Evolutionary conservation across 2,888 invertebrate genomes (phyloP), one percentile per base, ranked within the genome.

Genomic region (Xestia c-nigrum): DNA sequence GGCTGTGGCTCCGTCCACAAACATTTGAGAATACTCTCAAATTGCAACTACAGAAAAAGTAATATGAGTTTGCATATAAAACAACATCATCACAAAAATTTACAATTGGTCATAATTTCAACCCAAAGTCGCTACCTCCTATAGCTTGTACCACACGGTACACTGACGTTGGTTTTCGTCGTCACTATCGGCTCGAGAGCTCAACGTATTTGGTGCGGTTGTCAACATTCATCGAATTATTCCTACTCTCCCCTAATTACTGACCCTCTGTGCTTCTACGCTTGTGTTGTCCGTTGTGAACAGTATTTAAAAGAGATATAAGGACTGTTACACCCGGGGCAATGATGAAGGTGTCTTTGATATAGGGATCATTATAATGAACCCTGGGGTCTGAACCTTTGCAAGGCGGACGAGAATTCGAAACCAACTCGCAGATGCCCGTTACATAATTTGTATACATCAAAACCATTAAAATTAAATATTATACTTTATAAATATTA

Each of bases 141-240:
- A 1, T 63, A 6, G 5, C 24, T 81, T 71, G 38, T 0, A 40
- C 64, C 81, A 71, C 5, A 6, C 12, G 1, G 1, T 16, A 12
- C 31, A 19, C 63, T 24, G 46, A 14, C 63, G 69, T 70, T 71
- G 81, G 80, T 78, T 75, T 24, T 70, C 71, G 74, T 75, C 81
- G 72, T 73, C 71, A 50, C 24, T 76, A 72, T 67, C 71, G 76
- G 57, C 71, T 76, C 67, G 64, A 70, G 70, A 52, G 72, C 55
- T 67, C 81, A 84, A 81, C 85, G 76, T 84, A 88, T 88, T 84
- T 67, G 65, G 65, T 31, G 78, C 61, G 76, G 85, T 82, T 81
- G 78, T 80, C 85, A 80, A 76, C 69, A 78, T 80, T 87, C 85
- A 82, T 83, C 85, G 79, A 84, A 80, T 88, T 85, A 87, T 87